phyloP scores from a whole-genome alignment of 2,888 invertebrate species.

The Xestia xanthographa region DNA sequence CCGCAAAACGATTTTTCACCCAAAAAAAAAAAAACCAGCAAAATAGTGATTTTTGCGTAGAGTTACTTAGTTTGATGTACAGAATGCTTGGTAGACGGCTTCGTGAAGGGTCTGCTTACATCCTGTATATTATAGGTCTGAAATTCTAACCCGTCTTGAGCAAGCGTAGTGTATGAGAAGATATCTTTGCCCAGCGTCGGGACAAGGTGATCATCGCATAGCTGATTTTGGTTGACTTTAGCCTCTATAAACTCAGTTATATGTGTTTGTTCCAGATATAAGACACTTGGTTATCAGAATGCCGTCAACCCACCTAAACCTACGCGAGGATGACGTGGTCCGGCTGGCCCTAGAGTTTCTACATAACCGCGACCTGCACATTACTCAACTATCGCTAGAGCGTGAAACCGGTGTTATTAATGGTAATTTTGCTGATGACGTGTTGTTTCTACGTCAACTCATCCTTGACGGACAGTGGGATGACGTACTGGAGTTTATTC shows the following conservation, averaged over 20 bases:
- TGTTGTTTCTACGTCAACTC: slow-evolving; percentile 97
- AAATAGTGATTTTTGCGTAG: too few relatives aligned
- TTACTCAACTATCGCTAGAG: slow-evolving; percentile 97
- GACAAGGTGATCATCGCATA: background rate
- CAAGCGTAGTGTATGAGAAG: background rate
- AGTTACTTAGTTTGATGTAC: too few relatives aligned
- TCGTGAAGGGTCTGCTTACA: too few relatives aligned
- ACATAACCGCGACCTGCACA: slow-evolving; percentile 97
- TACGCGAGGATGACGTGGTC: slow-evolving; percentile 97
- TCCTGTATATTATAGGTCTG: background rate
- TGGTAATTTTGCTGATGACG: slow-evolving; percentile 97
- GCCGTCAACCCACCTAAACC: slow-evolving; percentile 95
- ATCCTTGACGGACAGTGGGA: slow-evolving; percentile 99
- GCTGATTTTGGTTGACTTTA: slow-evolving; percentile 5
- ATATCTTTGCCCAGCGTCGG: background rate
- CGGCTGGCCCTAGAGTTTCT: slow-evolving; percentile 96
- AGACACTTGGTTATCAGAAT: slow-evolving; percentile 82
- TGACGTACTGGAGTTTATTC: slow-evolving; percentile 98
- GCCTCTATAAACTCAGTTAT: background rate
- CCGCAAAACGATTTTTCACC: too few relatives aligned
- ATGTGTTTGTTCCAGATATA: slow-evolving; percentile 74
- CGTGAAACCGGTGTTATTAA: slow-evolving; percentile 98
- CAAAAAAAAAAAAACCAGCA: too few relatives aligned
- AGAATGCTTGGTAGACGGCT: too few relatives aligned
- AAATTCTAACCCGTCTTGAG: background rate